Percentiles rank a stretch among this genome's conserved stretches.
phyloP scores from a whole-genome alignment of 2,888 invertebrate species.

The Leptogaster cylindrica region DNA sequence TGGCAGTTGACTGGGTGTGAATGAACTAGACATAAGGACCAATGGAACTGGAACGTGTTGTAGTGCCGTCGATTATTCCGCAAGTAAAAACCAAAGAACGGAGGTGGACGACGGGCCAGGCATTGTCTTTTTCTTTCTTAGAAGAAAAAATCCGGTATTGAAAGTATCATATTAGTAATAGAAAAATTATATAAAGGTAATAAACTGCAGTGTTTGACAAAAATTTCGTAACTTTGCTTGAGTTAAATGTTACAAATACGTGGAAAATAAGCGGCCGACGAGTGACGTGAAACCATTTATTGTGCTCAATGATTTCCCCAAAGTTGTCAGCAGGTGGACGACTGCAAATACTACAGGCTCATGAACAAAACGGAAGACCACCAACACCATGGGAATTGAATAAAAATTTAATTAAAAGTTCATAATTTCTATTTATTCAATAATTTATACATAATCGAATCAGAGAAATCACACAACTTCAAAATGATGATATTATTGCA shows the following conservation, averaged over 20 bases:
- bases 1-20: conserved; percentile 55
- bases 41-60: conserved; percentile 7
- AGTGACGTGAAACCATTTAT: conserved; percentile 39
- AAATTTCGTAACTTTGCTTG: not conserved
- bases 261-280: conserved; percentile 31
- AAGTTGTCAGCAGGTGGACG: conserved; percentile 49
- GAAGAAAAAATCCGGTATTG: conserved; percentile 38
- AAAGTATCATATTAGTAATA: not conserved
- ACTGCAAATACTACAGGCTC: conserved; percentile 35
- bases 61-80: conserved; percentile 34
- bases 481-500: too few relatives aligned
- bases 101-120: conserved; percentile 17
- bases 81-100: conserved; percentile 34
- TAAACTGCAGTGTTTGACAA: not conserved
- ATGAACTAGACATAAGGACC: conserved; percentile 47
- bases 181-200: not conserved
- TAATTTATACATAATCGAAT: too few relatives aligned
- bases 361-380: conserved; percentile 10
- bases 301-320: conserved; percentile 42
- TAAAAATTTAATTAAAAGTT: conserved; percentile 8
- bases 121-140: conserved; percentile 15
- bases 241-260: conserved; percentile 22
- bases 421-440: not conserved
- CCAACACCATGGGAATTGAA: conserved; percentile 9
- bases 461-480: too few relatives aligned